Conservation (phyloP, 2,888 invertebrate genomes). For the Crossocerus cetratus region DNA sequence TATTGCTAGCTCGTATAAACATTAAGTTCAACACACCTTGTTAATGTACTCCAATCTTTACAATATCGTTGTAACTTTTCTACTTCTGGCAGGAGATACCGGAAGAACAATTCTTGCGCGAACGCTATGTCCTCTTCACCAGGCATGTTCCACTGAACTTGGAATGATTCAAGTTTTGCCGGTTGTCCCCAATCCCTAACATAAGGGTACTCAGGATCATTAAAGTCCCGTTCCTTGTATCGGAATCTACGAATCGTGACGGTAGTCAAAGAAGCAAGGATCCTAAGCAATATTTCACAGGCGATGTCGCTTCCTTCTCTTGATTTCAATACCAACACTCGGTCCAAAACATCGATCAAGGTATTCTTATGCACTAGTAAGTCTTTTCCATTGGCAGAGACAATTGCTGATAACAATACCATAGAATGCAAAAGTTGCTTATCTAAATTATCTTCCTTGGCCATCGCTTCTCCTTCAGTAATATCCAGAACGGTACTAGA, state of each 20-base stretch:
- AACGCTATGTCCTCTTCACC: constrained; percentile 83
- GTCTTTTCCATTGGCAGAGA: constrained; percentile 82
- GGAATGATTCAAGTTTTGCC: constrained; percentile 81
- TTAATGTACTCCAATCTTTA: constrained; percentile 77
- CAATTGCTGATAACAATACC: constrained; percentile 84
- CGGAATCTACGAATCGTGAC: constrained; percentile 77
- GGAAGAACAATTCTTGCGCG: constrained; percentile 82
- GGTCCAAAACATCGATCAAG: constrained; percentile 83
- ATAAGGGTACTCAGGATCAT: constrained; percentile 79
- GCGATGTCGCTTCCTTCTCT: constrained; percentile 83
- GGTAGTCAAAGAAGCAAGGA: constrained; percentile 81
- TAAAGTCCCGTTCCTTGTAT: constrained; percentile 82
- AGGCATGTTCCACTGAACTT: constrained; percentile 89
- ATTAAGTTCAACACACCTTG: constrained; percentile 67
- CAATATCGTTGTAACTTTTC: constrained; percentile 80
- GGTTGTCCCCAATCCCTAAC: constrained; percentile 90
- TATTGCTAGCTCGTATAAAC: background rate
- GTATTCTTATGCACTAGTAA: constrained; percentile 83
- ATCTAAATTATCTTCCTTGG: constrained; percentile 87
- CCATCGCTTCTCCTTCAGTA: constrained; percentile 81
- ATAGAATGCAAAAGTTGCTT: constrained; percentile 88
- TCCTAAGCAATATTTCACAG: constrained; percentile 79
- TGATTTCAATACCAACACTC: constrained; percentile 84
- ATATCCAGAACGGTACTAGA: constrained; percentile 81
- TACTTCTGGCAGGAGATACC: constrained; percentile 84